These are phyloP conservation scores for Verasper variegatus DNA, from an alignment of 2,113 vertebrate genomes.

Conservation along the genomic window DNA sequence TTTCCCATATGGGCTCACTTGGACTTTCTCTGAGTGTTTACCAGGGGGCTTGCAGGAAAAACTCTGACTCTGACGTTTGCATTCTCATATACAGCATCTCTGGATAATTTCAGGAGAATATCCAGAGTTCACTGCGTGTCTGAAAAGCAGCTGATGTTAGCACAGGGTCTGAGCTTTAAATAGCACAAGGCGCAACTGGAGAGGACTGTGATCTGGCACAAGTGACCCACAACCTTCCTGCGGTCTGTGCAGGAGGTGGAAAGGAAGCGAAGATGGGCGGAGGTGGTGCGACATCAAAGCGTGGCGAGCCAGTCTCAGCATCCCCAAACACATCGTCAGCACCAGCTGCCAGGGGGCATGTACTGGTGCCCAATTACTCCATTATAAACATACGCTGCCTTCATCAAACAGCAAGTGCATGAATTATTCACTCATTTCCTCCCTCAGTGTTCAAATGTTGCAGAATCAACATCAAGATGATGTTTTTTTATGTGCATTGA, in stretches of 20 bases:
- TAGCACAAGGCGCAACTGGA: not conserved
- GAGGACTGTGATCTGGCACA: not conserved
- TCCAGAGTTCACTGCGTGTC: too few species aligned
- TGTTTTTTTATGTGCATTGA: conserved; percentile 21
- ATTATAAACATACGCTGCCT: conserved; percentile 49
- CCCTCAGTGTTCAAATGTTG: conserved; percentile 34
- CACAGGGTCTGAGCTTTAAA: conserved; percentile 1
- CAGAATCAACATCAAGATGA: conserved; percentile 32
- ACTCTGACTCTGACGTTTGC: not conserved
- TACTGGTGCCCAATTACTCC: conserved; percentile 52
- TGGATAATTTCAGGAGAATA: too few species aligned
- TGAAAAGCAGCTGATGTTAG: too few species aligned
- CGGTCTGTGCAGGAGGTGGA: conserved; percentile 31
- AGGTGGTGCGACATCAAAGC: conserved; percentile 62
- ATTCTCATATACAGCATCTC: too few species aligned
- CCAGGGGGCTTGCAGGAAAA: not conserved
- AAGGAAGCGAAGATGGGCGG: not conserved
- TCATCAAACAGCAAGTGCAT: conserved; percentile 70
- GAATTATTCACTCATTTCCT: conserved; percentile 67
- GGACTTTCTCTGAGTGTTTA: not conserved
- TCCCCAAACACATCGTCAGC: conserved; percentile 30
- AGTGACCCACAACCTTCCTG: conserved; percentile 24
- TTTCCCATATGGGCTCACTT: too few species aligned
- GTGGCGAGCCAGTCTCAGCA: conserved; percentile 16
- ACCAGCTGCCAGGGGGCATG: conserved; percentile 66